Evolutionary conservation across 2,888 invertebrate genomes (phyloP).

Genomic region (Carabus problematicus): DNA sequence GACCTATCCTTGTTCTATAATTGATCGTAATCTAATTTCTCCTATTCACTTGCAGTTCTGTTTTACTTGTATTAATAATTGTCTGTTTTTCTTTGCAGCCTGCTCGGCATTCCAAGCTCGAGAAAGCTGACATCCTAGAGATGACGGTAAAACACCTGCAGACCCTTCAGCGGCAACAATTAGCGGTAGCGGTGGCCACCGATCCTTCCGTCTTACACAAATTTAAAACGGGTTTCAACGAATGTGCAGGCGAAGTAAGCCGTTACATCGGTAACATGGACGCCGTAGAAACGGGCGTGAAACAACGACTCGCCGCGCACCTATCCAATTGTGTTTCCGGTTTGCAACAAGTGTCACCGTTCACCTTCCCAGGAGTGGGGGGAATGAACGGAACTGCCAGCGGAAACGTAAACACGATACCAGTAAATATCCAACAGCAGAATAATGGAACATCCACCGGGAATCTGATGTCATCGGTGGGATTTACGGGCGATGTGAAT

Average conservation of each 20-base stretch:
- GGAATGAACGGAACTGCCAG: conserved; percentile 35
- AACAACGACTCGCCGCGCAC: conserved; percentile 72
- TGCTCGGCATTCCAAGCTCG: conserved; percentile 90
- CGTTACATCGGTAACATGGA: conserved; percentile 73
- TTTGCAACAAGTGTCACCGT: conserved; percentile 59
- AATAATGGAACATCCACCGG: conserved; percentile 3
- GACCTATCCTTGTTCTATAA: neutral
- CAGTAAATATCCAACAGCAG: neutral
- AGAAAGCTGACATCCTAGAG: conserved; percentile 95
- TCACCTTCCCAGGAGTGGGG: conserved; percentile 52
- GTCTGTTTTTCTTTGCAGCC: conserved; percentile 69
- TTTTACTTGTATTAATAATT: neutral
- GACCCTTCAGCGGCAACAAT: conserved; percentile 85
- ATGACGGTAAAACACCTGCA: conserved; percentile 94
- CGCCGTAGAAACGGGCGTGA: conserved; percentile 67
- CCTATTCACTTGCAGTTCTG: neutral
- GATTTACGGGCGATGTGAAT: conserved; percentile 50
- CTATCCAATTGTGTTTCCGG: conserved; percentile 70
- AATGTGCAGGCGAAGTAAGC: conserved; percentile 85
- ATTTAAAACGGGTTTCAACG: conserved; percentile 86
- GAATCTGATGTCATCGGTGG: neutral
- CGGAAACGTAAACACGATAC: conserved; percentile 15
- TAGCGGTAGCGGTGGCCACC: conserved; percentile 80
- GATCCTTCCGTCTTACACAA: conserved; percentile 85
- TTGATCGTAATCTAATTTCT: conserved; percentile 2